These are phyloP conservation scores for Marasmarcha lunaedactyla DNA, from an alignment of 2,888 invertebrate species.

Conservation along the genomic window DNA sequence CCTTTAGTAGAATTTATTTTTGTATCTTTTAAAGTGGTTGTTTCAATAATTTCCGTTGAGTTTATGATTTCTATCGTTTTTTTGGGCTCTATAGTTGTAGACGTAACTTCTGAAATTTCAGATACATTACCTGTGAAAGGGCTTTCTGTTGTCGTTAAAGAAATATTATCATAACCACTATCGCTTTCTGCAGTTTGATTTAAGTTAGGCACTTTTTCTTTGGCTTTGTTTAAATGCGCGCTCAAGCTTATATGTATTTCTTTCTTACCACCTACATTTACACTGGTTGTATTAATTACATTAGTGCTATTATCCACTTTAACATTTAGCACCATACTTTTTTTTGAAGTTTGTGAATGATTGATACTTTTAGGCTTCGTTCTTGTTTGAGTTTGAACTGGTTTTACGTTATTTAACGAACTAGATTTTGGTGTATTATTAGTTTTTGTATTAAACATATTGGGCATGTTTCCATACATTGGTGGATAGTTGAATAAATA, in stretches of 20 bases:
- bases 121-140: no score
- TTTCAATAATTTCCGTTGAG: conserved; percentile 7
- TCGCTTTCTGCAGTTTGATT: no score
- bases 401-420: background rate
- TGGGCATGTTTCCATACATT: background rate
- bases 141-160: no score
- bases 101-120: no score
- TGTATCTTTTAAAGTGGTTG: conserved; percentile 6
- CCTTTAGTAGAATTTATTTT: conserved; percentile 5
- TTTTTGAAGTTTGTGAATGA: background rate
- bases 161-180: no score
- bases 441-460: no score
- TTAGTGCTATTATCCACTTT: background rate
- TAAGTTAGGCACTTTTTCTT: no score
- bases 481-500: background rate
- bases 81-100: no score
- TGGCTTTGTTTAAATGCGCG: no score
- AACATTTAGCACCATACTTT: background rate
- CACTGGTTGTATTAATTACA: background rate
- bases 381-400: background rate
- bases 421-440: no score
- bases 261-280: background rate
- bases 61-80: no score
- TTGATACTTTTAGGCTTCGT: background rate
- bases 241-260: background rate